Conservation (phyloP, 2,888 invertebrate species). For the Ametastegia equiseti region DNA sequence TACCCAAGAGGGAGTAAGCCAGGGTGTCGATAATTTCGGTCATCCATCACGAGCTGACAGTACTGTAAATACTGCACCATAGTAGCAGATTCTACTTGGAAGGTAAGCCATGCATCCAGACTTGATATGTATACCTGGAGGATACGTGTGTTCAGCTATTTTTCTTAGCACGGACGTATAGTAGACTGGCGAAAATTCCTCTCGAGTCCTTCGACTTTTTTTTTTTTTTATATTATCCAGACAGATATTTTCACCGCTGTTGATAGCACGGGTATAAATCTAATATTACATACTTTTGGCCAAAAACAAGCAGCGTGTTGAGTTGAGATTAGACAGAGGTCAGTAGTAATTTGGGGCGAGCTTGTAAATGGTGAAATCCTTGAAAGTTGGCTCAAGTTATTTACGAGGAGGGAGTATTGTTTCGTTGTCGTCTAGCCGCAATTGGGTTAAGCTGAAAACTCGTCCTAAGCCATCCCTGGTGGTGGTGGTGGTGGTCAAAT, state of each 20-base stretch:
- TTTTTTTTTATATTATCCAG: neutral
- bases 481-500: slow-evolving; percentile 25
- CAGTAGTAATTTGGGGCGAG: slow-evolving; percentile 8
- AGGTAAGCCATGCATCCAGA: slow-evolving; percentile 31
- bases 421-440: slow-evolving; percentile 63
- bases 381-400: slow-evolving; percentile 40
- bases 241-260: neutral
- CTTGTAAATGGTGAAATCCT: slow-evolving; percentile 41
- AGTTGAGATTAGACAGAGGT: slow-evolving; percentile 7
- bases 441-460: slow-evolving; percentile 66
- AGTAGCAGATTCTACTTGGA: slow-evolving; percentile 36
- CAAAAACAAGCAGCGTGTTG: neutral
- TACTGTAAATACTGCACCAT: slow-evolving; percentile 53
- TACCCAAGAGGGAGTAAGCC: slow-evolving; percentile 37
- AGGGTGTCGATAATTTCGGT: slow-evolving; percentile 65
- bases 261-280: neutral
- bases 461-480: slow-evolving; percentile 49
- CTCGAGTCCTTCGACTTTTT: neutral
- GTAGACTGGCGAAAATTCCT: neutral
- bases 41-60: slow-evolving; percentile 66
- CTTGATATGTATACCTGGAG: neutral
- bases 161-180: neutral
- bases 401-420: slow-evolving; percentile 52
- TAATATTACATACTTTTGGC: neutral
- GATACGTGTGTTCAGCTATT: neutral